phyloP scores from a whole-genome alignment of 2,888 invertebrate genomes.

The Lathronympha strigana region DNA sequence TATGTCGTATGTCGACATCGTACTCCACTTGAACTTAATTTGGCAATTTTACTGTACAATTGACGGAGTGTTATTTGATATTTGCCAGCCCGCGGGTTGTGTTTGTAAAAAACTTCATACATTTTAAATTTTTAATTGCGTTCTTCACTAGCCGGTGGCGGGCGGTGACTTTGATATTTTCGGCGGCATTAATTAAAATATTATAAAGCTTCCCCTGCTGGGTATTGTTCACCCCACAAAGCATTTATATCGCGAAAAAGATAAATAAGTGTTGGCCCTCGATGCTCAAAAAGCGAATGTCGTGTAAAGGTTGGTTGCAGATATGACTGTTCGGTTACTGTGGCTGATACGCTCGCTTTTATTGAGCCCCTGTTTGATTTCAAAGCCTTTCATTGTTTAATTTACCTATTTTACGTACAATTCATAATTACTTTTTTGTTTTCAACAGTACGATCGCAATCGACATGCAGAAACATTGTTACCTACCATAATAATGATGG shows the following conservation, averaged over 20 bases:
- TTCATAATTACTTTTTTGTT: conserved; percentile 40
- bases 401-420: conserved; percentile 55
- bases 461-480: not conserved
- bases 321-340: conserved; percentile 9
- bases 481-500: too few species aligned
- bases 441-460: conserved; percentile 4
- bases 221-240: conserved; percentile 74
- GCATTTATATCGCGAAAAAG: conserved; percentile 73
- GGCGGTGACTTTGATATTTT: conserved; percentile 83
- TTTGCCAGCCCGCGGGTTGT: conserved; percentile 57
- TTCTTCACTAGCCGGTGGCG: conserved; percentile 70
- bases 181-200: conserved; percentile 83
- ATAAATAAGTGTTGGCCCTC: conserved; percentile 67
- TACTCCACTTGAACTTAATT: too few species aligned
- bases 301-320: not conserved
- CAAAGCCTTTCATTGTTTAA: conserved; percentile 69
- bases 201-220: conserved; percentile 78
- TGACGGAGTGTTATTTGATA: conserved; percentile 38
- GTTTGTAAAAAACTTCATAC: conserved; percentile 69
- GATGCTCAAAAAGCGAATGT: conserved; percentile 13
- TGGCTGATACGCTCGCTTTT: conserved; percentile 69
- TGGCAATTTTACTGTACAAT: not conserved
- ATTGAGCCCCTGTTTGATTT: conserved; percentile 81
- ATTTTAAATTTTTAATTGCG: conserved; percentile 74
- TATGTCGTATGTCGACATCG: too few species aligned